Percentiles rank a stretch among this genome's conserved stretches.
Evolutionary conservation across 2,888 invertebrate genomes (phyloP).

Genomic region (Leucozona laternaria): DNA sequence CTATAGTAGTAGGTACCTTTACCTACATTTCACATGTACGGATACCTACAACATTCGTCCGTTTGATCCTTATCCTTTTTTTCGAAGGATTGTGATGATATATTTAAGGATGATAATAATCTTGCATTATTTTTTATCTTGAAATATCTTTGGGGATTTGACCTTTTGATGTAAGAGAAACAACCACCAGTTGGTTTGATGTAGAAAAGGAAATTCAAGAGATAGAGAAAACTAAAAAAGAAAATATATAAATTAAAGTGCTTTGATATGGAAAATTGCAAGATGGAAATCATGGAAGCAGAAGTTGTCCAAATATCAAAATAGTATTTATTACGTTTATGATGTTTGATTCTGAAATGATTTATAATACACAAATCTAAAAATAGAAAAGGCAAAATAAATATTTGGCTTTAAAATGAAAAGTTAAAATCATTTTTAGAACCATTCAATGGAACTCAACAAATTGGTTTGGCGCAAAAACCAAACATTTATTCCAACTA

Average conservation of each 20-base stretch:
- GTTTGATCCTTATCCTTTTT: conserved; percentile 28
- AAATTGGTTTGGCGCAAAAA: too few relatives aligned
- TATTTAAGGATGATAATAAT: conserved; percentile 42
- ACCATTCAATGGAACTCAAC: too few relatives aligned
- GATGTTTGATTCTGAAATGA: neutral
- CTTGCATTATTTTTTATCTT: conserved; percentile 52
- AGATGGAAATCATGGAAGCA: neutral
- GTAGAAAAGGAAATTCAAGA: neutral
- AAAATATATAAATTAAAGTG: neutral
- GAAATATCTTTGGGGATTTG: conserved; percentile 58
- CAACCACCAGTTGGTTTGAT: neutral
- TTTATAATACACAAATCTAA: neutral
- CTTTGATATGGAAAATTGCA: conserved; percentile 12
- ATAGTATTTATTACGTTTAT: neutral
- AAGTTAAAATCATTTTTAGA: too few relatives aligned
- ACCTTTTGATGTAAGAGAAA: conserved; percentile 31
- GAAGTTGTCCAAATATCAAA: neutral
- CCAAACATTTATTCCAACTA: too few relatives aligned
- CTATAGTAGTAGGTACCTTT: neutral
- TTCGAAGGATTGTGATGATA: conserved; percentile 34
- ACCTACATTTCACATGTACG: too few relatives aligned
- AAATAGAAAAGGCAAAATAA: neutral
- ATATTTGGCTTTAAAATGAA: too few relatives aligned
- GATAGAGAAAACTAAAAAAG: neutral
- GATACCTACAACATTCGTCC: neutral